phyloP scores from a whole-genome alignment of 2,113 vertebrate species.

The Centrocercus urophasianus region DNA sequence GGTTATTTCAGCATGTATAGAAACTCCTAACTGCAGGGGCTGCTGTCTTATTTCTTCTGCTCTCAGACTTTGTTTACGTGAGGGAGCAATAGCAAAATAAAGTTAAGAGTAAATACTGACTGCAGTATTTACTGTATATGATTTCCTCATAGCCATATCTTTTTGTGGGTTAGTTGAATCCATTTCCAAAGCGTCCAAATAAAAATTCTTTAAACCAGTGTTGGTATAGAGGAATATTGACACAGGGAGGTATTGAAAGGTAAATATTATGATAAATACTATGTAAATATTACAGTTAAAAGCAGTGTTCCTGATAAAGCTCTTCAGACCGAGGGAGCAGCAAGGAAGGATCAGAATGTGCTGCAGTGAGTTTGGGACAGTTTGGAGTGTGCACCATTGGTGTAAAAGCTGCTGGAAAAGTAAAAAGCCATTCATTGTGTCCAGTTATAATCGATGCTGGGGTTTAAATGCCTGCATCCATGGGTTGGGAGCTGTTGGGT shows the following conservation, averaged over 20 bases:
- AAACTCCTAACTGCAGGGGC: background rate
- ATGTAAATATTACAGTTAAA: slow-evolving; percentile 35
- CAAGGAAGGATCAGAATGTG: background rate
- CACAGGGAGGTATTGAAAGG: slow-evolving; percentile 32
- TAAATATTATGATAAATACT: slow-evolving; percentile 19
- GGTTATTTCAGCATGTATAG: background rate
- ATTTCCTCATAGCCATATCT: background rate
- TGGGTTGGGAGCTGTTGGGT: background rate
- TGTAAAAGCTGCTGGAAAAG: background rate
- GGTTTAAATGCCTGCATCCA: background rate
- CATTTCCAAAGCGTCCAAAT: slow-evolving; percentile 14
- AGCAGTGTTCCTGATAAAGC: background rate
- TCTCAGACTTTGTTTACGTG: background rate
- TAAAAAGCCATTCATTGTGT: background rate
- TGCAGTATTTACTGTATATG: background rate
- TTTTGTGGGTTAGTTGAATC: background rate
- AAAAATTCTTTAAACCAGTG: slow-evolving; percentile 1
- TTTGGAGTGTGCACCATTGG: background rate
- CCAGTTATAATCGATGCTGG: background rate
- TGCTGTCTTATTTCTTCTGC: background rate
- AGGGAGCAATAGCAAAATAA: background rate
- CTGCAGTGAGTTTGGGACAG: background rate
- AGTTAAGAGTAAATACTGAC: background rate
- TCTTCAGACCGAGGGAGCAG: background rate
- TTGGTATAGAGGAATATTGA: background rate